Conservation (phyloP, 2,113 vertebrate genomes). For the Suricata suricatta region DNA sequence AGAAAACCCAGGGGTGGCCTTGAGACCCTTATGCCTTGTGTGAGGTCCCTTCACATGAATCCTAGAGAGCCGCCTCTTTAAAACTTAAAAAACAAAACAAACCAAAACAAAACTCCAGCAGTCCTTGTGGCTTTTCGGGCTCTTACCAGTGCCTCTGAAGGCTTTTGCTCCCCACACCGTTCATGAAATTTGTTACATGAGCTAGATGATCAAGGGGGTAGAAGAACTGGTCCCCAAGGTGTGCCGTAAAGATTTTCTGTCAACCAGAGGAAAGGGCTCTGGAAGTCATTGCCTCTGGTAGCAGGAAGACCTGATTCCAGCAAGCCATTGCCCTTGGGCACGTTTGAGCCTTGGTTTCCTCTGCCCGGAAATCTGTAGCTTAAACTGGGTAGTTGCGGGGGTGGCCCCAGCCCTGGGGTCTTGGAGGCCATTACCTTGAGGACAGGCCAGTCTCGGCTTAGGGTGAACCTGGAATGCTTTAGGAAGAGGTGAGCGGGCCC, state of each 20-base stretch:
- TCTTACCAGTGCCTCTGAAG: not conserved
- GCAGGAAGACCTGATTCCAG: not conserved
- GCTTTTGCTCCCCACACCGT: fast-evolving
- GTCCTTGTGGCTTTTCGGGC: not conserved
- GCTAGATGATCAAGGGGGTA: too few species aligned
- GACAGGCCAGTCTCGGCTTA: fast-evolving
- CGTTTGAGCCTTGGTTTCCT: not conserved
- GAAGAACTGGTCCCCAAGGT: not conserved
- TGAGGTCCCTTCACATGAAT: too few species aligned
- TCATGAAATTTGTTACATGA: fast-evolving
- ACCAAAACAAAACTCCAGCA: not conserved
- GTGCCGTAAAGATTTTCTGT: not conserved
- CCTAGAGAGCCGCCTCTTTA: not conserved
- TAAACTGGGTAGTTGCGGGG: fast-evolving
- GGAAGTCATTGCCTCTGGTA: not conserved
- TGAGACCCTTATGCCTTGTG: fast-evolving
- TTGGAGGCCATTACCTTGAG: not conserved
- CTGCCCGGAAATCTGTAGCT: too few species aligned
- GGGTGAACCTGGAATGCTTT: not conserved
- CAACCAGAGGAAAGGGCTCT: not conserved
- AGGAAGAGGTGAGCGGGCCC: fast-evolving
- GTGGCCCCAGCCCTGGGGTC: fast-evolving
- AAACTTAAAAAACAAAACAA: not conserved
- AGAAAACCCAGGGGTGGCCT: not conserved
- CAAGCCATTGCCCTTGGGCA: fast-evolving